Evolutionary conservation across 35 echinoderm and acorn worm species (phyloP).

Genomic region (Stichopus chloronotus): DNA sequence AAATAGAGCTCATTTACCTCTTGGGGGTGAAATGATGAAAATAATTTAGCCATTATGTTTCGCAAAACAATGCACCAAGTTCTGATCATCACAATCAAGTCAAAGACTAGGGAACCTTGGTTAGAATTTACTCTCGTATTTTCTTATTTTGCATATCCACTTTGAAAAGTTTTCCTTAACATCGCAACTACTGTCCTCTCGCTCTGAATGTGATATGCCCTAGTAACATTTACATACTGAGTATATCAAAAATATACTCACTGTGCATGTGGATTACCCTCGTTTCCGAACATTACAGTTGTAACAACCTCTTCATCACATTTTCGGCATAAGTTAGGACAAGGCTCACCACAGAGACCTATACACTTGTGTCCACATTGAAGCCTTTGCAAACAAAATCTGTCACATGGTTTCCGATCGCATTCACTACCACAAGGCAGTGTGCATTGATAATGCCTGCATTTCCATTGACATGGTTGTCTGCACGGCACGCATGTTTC

Average conservation of each 20-base stretch:
- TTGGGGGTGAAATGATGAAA: no score
- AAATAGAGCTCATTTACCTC: no score
- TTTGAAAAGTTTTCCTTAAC: background rate
- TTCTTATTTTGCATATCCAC: no score
- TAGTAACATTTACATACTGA: no score
- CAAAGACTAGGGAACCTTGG: no score
- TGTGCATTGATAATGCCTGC: conserved; percentile 57
- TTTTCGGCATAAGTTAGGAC: conserved; percentile 64
- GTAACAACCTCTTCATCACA: conserved; percentile 69
- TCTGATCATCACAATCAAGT: no score
- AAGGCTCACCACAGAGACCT: conserved; percentile 82
- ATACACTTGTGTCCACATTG: conserved; percentile 65
- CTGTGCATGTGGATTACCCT: conserved; percentile 67
- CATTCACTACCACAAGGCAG: conserved; percentile 53
- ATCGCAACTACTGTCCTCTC: background rate
- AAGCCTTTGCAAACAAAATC: conserved; percentile 47
- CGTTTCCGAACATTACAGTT: conserved; percentile 71
- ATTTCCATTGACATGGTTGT: conserved; percentile 64
- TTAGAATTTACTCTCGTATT: no score
- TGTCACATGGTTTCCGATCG: conserved; percentile 55
- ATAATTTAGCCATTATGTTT: no score
- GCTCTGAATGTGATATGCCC: background rate
- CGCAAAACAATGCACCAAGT: no score
- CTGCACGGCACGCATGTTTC: conserved; percentile 60
- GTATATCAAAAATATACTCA: conserved; percentile 1